Evolutionary conservation across 1,140 invertebrate genomes (phyloP), one percentile per base, ranked within the genome.

Genomic region (Phymorhynchus buccinoides): DNA sequence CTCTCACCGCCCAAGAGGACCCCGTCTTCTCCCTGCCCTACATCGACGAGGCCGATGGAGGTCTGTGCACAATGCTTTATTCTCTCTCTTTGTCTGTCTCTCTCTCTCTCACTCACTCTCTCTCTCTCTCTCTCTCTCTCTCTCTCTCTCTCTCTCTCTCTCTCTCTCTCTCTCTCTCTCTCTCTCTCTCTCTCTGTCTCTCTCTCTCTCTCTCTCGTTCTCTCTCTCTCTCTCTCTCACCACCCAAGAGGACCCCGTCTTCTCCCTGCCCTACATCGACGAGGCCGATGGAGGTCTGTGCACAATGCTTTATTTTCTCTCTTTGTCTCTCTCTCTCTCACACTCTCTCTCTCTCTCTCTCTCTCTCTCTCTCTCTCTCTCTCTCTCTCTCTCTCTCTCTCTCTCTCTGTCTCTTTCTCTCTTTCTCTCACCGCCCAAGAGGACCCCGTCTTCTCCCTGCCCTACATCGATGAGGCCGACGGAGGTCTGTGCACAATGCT

Each of bases 221-320:
- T 66, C 9, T 9, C 62, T 66, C 3, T 66, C 62, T 14, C 62
- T 66, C 18, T 66, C 30, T 66, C 9, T 22, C 86, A 86, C 93
- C 83, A 87, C 89, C 32, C 66, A 88, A 62, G 86, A 90, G 87
- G 56, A 87, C 3, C 89, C 91, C 30, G 89, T 93, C 30, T 94
- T 95, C 89, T 95, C 94, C 48, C 87, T 95, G 22, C 95, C 95
- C 3, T 93, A 94, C 83, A 95, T 94, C 90, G 12, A 52, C 48
- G 2, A 52, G 22, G 48, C 48, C 22, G 48, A 18, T 52, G 48
- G 48, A 14, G 48, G 48, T 52, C 12, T n/a, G n/a, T n/a, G n/a
- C n/a, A n/a, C n/a, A n/a, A 52, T 52, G 48, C 22, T 22, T 1
- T 30, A 7, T 30, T 66, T 6, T 66, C 27, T 66, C 27, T 6